Percentiles rank a stretch among this genome's conserved stretches.
phyloP scores from a whole-genome alignment of 2,113 vertebrate genomes.

The Oncorhynchus masou region DNA sequence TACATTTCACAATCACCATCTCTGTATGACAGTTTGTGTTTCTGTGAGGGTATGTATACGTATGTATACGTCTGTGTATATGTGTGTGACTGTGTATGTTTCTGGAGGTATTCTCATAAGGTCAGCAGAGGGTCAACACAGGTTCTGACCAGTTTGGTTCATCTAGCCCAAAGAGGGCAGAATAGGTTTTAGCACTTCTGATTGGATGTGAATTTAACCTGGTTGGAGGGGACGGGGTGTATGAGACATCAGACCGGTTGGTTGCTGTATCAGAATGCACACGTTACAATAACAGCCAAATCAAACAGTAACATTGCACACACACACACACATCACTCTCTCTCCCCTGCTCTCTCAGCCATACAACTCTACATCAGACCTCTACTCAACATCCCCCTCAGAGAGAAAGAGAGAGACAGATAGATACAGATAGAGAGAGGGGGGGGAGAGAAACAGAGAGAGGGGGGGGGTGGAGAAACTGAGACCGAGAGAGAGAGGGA shows the following conservation, averaged over 20 bases:
- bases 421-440: too few species aligned
- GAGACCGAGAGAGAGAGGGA: too few species aligned
- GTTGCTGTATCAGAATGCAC: not conserved
- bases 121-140: too few species aligned
- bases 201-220: not conserved
- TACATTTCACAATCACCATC: too few species aligned
- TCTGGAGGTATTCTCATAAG: conserved; percentile 44
- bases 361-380: conserved; percentile 46
- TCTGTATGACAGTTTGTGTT: too few species aligned
- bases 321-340: not conserved
- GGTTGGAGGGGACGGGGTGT: not conserved
- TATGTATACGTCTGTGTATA: not conserved
- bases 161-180: conserved; percentile 8
- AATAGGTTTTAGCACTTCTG: conserved; percentile 27
- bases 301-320: not conserved
- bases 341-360: not conserved
- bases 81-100: conserved; percentile 20
- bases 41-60: not conserved
- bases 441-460: too few species aligned
- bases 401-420: not conserved
- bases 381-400: conserved; percentile 12
- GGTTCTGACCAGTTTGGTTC: not conserved
- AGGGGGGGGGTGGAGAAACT: too few species aligned
- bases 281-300: not conserved
- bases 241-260: not conserved